Evolutionary conservation across 1,140 invertebrate species (phyloP).

Genomic region (Penaeus chinensis): DNA sequence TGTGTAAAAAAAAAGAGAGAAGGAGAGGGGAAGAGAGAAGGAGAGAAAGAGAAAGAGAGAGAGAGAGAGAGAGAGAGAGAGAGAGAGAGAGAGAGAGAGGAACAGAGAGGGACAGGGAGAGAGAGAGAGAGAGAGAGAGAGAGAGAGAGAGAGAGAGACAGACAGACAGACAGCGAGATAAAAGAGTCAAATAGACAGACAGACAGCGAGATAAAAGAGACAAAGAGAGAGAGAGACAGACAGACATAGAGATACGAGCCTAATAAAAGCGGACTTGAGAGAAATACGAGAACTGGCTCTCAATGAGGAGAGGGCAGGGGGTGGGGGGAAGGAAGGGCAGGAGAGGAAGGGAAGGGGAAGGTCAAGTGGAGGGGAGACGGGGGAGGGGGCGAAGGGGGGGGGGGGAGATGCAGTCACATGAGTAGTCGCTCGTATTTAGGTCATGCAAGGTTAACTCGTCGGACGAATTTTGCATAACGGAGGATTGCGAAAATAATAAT

Average conservation of each 20-base stretch:
- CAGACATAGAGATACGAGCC: background rate
- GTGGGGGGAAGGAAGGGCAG: background rate
- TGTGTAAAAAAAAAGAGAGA: background rate
- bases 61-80: background rate
- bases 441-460: background rate
- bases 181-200: background rate
- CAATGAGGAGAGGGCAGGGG: background rate
- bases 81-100: background rate
- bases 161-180: background rate
- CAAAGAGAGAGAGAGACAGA: background rate
- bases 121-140: background rate
- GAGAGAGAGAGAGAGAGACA: slow-evolving; percentile 14
- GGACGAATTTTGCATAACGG: background rate
- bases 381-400: background rate
- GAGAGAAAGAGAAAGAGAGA: background rate
- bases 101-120: background rate
- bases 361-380: background rate
- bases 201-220: background rate
- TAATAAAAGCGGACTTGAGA: background rate
- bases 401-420: too few species aligned
- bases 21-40: background rate
- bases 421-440: background rate
- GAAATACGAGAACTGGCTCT: background rate
- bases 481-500: too few species aligned
- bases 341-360: background rate